Base-by-base conservation (phyloP, 2,797 vertebrate species). In the Leptoclinus maculatus region DNA sequence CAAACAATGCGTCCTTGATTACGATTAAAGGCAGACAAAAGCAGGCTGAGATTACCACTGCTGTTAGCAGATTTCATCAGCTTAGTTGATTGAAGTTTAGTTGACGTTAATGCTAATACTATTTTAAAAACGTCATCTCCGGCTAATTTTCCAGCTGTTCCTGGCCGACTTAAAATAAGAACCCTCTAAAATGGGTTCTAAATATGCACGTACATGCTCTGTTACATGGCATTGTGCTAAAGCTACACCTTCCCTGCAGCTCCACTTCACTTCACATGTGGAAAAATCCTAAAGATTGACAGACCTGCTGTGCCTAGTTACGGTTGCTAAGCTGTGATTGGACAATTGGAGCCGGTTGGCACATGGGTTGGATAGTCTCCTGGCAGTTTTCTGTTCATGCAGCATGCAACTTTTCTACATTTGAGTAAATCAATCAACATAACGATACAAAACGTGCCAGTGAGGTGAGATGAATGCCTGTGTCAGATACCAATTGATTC, bases 251-350 rank as follows among this genome's bases (percentile, higher is more conserved):
- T 74, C 43, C 9, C 47, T 23, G 43, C 49, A 64, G 23, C 75
- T 10, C 36, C 62, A 51, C 62, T 43, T 32, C 23, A 59, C 47
- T 43, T 59, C 54, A 77, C 49, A 66, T 66, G 34, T 58, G 62
- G 43, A 57, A 19, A 47, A 58, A 63, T 45, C 27, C 3, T 32
- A 63, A 45, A 64, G 38, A 32, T 32, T 76, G 23, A 76, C 65
- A 68, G 45, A 62, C 38, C 19, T 58, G 67, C 43, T 7, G 13
- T 65, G 62, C 67, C 39, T 47, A 56, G 74, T 63, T 56, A 63
- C 58, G 2, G 67, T 58, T 59, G 43, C 76, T 66, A 72, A 68
- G 57, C 70, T 73, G 5, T 34, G 27, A 71, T 66, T 79, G 63
- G 63, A 36, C 68, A 51, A 51, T 38, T 4, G 12, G 51, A 49